Evolutionary conservation across 2,888 invertebrate genomes (phyloP), one percentile per base, ranked within the genome.

Genomic region (Pollenia angustigena): DNA sequence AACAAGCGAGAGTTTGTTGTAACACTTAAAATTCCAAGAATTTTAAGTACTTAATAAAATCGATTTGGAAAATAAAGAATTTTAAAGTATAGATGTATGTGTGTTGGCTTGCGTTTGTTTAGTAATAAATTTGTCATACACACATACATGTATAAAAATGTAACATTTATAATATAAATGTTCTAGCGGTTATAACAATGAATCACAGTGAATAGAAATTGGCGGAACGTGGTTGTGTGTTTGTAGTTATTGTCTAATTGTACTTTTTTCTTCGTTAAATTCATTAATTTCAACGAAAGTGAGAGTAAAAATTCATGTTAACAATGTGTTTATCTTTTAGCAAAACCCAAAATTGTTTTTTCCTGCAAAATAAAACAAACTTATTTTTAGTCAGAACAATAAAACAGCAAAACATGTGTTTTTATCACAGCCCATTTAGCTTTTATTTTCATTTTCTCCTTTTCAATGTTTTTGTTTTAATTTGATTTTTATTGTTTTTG

Each of bases 251-350:
- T 58, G 69, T 71, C 44, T 64, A 62, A 18, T 46, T 72, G 80
- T 54, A 71, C 52, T 54, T 74, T 66, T 74, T 56, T 7, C 46
- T 68, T 23, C 54, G 32, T 72, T 54, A 60, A 56, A 81, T 72
- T 81, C 14, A 64, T 50, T 72, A 23, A 16, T 74, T 66, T 32
- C 14, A 42, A 11, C 18, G 46, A 81, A 81, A 81, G 81, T 74
- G 74, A 81, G 23, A 81, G 81, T 81, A 48, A 52, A 44, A 16
- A 48, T 32, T 32, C 6, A 32, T 1, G 32, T 32, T 32, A 32
- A 32, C 6, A 32, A 2, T 23, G 23, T 23, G 23, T 23, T 23
- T 23, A 2, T 23, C 23, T 32, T 32, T 32, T 1, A 58, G 32
- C 1, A 58, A 58, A 32, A 58, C 8, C 0, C 3, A 58, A 58